Conservation (phyloP, 2,113 vertebrate species). For the Cheirogaleus medius region DNA sequence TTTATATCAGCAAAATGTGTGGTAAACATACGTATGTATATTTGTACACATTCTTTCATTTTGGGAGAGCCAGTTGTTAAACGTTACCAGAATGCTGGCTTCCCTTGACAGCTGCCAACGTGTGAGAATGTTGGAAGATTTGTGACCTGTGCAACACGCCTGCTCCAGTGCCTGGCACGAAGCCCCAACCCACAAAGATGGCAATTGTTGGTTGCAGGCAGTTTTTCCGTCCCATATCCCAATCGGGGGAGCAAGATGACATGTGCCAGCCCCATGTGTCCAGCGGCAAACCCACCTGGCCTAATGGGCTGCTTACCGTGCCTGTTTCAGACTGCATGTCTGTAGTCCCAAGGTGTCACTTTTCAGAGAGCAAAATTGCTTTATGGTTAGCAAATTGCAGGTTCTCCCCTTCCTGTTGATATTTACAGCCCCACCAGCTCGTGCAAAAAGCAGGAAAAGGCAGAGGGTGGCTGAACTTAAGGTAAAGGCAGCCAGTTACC, state of each 20-base stretch:
- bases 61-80: not conserved
- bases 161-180: not conserved
- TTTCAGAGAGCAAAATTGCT: not conserved
- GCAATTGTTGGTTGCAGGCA: fast-evolving
- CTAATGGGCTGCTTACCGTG: fast-evolving
- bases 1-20: not conserved
- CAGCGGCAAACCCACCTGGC: fast-evolving
- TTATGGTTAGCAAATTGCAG: not conserved
- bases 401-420: not conserved
- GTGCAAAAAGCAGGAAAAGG: not conserved
- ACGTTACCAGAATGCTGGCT: not conserved
- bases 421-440: not conserved
- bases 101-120: not conserved
- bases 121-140: no score
- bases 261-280: fast-evolving
- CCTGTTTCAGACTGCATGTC: not conserved
- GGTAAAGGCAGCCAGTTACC: not conserved
- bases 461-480: not conserved
- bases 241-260: not conserved
- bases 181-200: fast-evolving
- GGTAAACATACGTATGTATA: fast-evolving
- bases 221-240: not conserved
- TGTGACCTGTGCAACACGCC: fast-evolving
- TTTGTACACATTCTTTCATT: not conserved
- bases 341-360: not conserved